Base-by-base conservation (phyloP, 2,113 vertebrate genomes). In the Donacobius atricapilla region DNA sequence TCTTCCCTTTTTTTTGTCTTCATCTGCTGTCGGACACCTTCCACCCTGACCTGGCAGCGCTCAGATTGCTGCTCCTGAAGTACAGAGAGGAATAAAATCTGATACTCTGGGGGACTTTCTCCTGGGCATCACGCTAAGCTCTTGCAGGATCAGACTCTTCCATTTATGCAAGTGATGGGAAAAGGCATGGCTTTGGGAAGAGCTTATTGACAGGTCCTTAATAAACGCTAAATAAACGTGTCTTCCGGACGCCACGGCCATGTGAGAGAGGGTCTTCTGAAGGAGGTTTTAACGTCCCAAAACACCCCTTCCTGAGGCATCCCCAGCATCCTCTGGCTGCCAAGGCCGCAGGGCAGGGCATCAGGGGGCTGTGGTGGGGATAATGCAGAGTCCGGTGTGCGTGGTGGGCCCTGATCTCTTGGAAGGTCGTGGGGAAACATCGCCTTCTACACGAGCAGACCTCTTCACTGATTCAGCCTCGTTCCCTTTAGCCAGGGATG, bases 231-330 rank as follows among this genome's bases (percentile, higher is more conserved):
- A 61, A 69, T 33, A 42, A 90, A 63, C 37, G 39, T 11, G 7
- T 81, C 11, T 76, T 76, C 48, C 53, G 50, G 48, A 48, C 0
- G 0, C 51, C 33, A 24, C 20, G 44, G 17, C 13, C 0, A 0
- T 25, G 39, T 71, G 61, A 40, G 53, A 57, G 22, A 51, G 24
- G 14, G 4, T 37, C 40, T 76, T 64, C 61, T 85, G 37, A 53
- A 72, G 61, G 39, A 64, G 40, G 18, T 57, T 73, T 70, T 27
- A 7, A 20, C 57, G n/a, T 45, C 40, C 63, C 54, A 16, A 53
- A 65, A 6, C 37, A 65, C 3, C 28, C n/a, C 2, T 57, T 39
- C 40, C 23, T 31, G 30, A 83, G 39, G 33, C 44, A 44, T 13
- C 9, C 6, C 6, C 39, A 60, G 21, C 53, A 50, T 8, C 12